phyloP scores from a whole-genome alignment of 2,797 vertebrate genomes.

The Melanotaenia maccullochi region DNA sequence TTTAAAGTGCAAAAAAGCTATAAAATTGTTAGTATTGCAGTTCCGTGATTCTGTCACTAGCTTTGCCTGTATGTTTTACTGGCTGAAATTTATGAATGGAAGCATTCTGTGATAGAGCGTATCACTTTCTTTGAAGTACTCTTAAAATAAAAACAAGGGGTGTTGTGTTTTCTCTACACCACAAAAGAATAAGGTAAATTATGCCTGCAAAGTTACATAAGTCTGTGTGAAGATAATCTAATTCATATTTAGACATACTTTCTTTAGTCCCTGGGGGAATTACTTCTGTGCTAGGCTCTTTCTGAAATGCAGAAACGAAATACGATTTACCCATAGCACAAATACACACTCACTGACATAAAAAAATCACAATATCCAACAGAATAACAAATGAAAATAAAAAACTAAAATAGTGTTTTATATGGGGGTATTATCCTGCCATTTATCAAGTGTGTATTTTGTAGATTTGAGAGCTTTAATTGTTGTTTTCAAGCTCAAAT shows the following conservation, averaged over 20 bases:
- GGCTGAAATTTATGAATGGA: not conserved
- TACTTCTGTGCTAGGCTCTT: no score
- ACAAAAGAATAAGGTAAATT: constrained; percentile 32
- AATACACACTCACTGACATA: no score
- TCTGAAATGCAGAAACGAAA: not conserved
- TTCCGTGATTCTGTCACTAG: not conserved
- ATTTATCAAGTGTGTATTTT: no score
- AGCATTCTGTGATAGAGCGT: not conserved
- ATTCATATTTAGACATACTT: constrained; percentile 1
- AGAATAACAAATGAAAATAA: no score
- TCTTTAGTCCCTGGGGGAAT: no score
- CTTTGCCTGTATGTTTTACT: not conserved
- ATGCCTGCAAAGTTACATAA: constrained; percentile 51
- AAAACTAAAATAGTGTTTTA: no score
- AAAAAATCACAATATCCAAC: no score
- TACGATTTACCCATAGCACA: no score
- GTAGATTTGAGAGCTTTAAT: no score
- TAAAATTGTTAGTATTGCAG: not conserved
- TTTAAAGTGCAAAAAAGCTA: not conserved
- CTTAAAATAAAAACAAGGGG: constrained; percentile 13
- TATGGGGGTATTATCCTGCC: no score
- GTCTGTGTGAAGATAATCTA: constrained; percentile 30
- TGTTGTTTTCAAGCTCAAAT: no score
- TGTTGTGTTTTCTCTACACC: constrained; percentile 4
- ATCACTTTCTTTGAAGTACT: constrained; percentile 9